Conservation (phyloP, 2,797 vertebrate species). For the Characodon lateralis region DNA sequence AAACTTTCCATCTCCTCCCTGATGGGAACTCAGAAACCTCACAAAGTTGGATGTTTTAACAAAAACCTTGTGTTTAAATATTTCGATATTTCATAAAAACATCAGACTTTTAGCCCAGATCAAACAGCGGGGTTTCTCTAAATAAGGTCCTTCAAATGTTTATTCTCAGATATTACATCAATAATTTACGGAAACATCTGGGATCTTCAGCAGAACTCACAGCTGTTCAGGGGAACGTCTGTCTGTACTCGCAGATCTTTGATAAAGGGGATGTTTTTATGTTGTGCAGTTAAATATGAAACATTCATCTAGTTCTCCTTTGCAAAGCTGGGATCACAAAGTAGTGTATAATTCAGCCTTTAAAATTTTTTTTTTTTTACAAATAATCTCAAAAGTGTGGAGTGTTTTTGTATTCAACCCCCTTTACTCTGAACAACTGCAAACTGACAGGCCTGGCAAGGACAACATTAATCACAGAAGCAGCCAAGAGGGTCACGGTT, state of each 20-base stretch:
- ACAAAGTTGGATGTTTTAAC: background rate
- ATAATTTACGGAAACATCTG: slow-evolving; percentile 13
- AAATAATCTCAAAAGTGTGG: too few species aligned
- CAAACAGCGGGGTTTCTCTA: slow-evolving; percentile 10
- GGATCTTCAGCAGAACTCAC: background rate
- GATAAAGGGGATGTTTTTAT: background rate
- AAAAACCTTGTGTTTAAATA: background rate
- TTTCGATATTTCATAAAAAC: background rate
- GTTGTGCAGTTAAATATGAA: background rate
- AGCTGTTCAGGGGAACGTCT: background rate
- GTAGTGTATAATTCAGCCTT: background rate
- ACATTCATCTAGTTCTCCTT: background rate
- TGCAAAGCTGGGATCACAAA: background rate
- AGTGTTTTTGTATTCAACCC: too few species aligned
- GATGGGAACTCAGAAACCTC: background rate
- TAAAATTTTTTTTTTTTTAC: too few species aligned
- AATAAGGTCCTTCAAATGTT: background rate
- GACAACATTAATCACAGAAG: background rate
- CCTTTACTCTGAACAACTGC: background rate
- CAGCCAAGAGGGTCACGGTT: too few species aligned
- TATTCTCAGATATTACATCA: slow-evolving; percentile 22
- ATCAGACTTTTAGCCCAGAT: background rate
- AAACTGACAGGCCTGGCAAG: background rate
- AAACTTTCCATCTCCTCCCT: background rate
- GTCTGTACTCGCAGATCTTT: background rate